These are phyloP conservation scores for Flexamia atlantica DNA, from an alignment of 2,888 invertebrate genomes.

Conservation along the genomic window DNA sequence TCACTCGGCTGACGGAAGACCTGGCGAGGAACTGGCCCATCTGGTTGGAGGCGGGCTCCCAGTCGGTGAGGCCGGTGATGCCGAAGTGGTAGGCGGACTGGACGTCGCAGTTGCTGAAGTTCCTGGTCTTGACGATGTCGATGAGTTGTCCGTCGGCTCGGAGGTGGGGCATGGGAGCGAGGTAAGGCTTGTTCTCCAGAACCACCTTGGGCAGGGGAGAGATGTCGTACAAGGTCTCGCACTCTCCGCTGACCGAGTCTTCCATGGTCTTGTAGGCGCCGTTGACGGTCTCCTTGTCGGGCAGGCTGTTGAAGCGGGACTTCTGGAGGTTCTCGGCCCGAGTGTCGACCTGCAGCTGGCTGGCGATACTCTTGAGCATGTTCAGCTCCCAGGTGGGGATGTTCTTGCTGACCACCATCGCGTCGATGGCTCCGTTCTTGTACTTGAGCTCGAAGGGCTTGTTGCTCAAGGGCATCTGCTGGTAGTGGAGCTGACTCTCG, in stretches of 20 bases:
- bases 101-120: slow-evolving; percentile 81
- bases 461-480: slow-evolving; percentile 77
- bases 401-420: slow-evolving; percentile 78
- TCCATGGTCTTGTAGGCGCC: slow-evolving; percentile 84
- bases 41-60: slow-evolving; percentile 76
- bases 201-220: slow-evolving; percentile 79
- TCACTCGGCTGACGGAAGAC: slow-evolving; percentile 78
- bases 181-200: slow-evolving; percentile 77
- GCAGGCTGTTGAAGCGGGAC: slow-evolving; percentile 75
- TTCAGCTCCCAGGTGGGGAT: slow-evolving; percentile 83
- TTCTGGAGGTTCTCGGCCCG: slow-evolving; percentile 78
- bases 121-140: slow-evolving; percentile 83
- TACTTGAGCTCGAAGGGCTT: slow-evolving; percentile 80
- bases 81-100: slow-evolving; percentile 83
- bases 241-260: slow-evolving; percentile 83
- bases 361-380: slow-evolving; percentile 82
- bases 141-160: slow-evolving; percentile 75
- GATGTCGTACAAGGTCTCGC: slow-evolving; percentile 84
- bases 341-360: slow-evolving; percentile 83
- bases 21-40: slow-evolving; percentile 78
- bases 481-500: slow-evolving; percentile 76
- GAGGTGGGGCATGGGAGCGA: slow-evolving; percentile 76
- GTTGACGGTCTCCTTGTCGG: slow-evolving; percentile 74
- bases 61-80: slow-evolving; percentile 77
- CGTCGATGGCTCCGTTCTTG: slow-evolving; percentile 78